A percentile compares a stretch with the other conserved stretches of the same genome.
phyloP scores from a whole-genome alignment of 2,888 invertebrate genomes.

The Andrena dorsata region DNA sequence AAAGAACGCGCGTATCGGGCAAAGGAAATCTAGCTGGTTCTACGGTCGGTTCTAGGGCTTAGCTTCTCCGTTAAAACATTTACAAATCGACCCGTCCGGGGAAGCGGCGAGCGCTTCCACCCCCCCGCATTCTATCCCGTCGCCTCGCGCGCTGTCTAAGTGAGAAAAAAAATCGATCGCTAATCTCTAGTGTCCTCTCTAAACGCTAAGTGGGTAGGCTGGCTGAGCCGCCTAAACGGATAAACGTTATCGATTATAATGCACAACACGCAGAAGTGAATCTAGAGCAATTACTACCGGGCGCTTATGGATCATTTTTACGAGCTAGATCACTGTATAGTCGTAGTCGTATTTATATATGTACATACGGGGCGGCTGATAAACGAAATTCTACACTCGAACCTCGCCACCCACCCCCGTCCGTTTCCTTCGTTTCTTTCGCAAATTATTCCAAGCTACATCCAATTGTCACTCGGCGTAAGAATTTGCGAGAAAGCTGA shows the following conservation, averaged over 20 bases:
- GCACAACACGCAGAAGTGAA: conserved; percentile 55
- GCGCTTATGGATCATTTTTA: conserved; percentile 33
- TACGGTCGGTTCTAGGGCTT: conserved; percentile 37
- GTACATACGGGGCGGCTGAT: conserved; percentile 53
- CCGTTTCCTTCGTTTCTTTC: background rate
- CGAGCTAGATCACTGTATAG: conserved; percentile 28
- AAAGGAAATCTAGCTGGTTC: conserved; percentile 57
- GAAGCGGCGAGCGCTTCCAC: background rate
- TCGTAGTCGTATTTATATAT: conserved; percentile 45
- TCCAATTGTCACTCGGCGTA: too few species aligned
- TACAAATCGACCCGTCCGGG: conserved; percentile 5
- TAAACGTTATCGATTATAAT: conserved; percentile 45
- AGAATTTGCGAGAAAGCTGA: too few species aligned
- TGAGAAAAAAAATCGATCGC: conserved; percentile 37
- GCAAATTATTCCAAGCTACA: background rate
- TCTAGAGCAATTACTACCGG: conserved; percentile 50
- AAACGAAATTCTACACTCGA: conserved; percentile 26
- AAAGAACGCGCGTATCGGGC: conserved; percentile 17
- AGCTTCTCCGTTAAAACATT: background rate
- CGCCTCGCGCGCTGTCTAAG: conserved; percentile 16
- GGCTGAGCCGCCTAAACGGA: conserved; percentile 48
- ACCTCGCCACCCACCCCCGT: conserved; percentile 8
- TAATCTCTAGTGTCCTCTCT: conserved; percentile 42
- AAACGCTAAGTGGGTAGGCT: conserved; percentile 61
- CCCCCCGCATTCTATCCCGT: conserved; percentile 1